A percentile compares a stretch with the other conserved stretches of the same genome.
Evolutionary conservation across 2,797 vertebrate species (phyloP).

Genomic region (Gymnothorax reevesii): DNA sequence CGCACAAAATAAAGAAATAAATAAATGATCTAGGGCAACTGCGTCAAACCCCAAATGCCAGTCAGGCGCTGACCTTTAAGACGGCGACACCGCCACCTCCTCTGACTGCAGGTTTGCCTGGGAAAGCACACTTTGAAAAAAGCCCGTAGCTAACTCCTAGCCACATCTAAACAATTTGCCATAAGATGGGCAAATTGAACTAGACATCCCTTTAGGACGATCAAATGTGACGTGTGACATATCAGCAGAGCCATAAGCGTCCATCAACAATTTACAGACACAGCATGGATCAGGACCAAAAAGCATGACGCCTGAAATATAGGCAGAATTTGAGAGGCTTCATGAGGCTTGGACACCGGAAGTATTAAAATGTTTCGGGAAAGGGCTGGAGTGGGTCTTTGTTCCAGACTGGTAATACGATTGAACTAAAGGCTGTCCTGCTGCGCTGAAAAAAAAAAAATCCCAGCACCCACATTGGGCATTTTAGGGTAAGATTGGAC

Average conservation of each 20-base stretch:
- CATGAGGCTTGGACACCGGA: constrained; percentile 35
- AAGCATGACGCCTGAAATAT: constrained; percentile 55
- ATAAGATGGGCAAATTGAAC: constrained; percentile 46
- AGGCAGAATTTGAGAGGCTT: constrained; percentile 48
- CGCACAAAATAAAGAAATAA: constrained; percentile 32
- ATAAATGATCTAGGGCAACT: constrained; percentile 59
- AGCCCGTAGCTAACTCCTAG: constrained; percentile 30
- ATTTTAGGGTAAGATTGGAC: no score
- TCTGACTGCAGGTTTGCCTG: constrained; percentile 29
- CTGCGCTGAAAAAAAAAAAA: no score
- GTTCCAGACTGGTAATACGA: no score
- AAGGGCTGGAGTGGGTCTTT: no score
- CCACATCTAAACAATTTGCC: constrained; percentile 48
- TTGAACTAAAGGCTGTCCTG: no score
- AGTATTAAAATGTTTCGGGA: no score
- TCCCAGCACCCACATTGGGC: no score
- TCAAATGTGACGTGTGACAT: constrained; percentile 47
- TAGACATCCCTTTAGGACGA: constrained; percentile 49
- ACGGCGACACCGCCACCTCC: constrained; percentile 48
- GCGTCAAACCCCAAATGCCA: constrained; percentile 72
- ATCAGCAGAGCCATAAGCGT: constrained; percentile 43
- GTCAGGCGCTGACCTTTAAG: constrained; percentile 69
- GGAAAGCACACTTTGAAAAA: constrained; percentile 21
- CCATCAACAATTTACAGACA: constrained; percentile 43
- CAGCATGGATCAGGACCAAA: constrained; percentile 52